These are phyloP conservation scores for Habroteleia sp. DNA, from an alignment of 2,888 invertebrate species.

Conservation along the genomic window DNA sequence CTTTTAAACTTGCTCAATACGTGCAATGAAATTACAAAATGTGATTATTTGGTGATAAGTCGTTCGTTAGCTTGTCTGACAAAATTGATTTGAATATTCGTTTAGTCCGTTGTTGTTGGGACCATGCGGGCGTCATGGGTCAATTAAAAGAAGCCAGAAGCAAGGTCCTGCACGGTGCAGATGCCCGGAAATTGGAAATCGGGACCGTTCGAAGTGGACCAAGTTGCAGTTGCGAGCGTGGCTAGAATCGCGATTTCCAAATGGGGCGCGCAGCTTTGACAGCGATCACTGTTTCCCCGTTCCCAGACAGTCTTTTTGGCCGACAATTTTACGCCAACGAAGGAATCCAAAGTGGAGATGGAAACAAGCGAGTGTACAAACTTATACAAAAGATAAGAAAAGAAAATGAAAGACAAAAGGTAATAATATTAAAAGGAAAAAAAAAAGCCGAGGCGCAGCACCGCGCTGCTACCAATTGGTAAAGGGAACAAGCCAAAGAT, in stretches of 20 bases:
- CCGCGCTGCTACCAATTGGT: slow-evolving; percentile 84
- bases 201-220: slow-evolving; percentile 53
- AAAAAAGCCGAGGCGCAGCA: slow-evolving; percentile 76
- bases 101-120: slow-evolving; percentile 5
- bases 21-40: slow-evolving; percentile 17
- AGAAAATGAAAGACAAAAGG: slow-evolving; percentile 69
- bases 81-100: no score
- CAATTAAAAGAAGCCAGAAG: slow-evolving; percentile 17
- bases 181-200: slow-evolving; percentile 55
- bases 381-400: slow-evolving; percentile 77
- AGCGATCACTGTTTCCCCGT: slow-evolving; percentile 4
- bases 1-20: slow-evolving; percentile 23
- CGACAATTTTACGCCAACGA: slow-evolving; percentile 26
- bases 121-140: slow-evolving; percentile 31
- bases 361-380: slow-evolving; percentile 74
- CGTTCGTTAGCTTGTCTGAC: background rate
- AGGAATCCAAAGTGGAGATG: slow-evolving; percentile 61
- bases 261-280: slow-evolving; percentile 31
- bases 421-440: slow-evolving; percentile 68
- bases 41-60: slow-evolving; percentile 14
- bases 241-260: slow-evolving; percentile 47
- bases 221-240: slow-evolving; percentile 51
- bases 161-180: background rate
- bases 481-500: slow-evolving; percentile 93
- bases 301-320: slow-evolving; percentile 4